phyloP scores from a whole-genome alignment of 2,797 vertebrate genomes.

The Lacerta agilis region DNA sequence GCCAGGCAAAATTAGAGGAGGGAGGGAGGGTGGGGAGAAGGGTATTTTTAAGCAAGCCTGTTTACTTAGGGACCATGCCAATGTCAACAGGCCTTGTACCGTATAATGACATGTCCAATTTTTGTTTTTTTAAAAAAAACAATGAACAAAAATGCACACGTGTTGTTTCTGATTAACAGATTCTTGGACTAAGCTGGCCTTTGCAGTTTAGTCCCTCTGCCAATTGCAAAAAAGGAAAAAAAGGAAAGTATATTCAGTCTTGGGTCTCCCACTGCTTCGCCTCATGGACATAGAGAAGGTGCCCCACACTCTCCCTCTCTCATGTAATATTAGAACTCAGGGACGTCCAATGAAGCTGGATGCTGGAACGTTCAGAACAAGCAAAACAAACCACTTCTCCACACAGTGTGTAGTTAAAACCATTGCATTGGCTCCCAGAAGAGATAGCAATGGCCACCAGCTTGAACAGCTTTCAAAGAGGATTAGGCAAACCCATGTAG shows the following conservation, averaged over 20 bases:
- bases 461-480: no score
- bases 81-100: conserved; percentile 72
- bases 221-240: neutral
- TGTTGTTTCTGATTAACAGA: conserved; percentile 68
- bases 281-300: neutral
- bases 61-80: conserved; percentile 78
- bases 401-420: no score
- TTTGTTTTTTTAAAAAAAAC: conserved; percentile 35
- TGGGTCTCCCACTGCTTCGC: neutral
- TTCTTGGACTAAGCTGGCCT: conserved; percentile 56
- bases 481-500: no score
- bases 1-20: conserved; percentile 35
- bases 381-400: no score
- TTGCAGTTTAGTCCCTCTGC: conserved; percentile 52
- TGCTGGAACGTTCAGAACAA: no score
- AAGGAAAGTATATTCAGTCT: neutral
- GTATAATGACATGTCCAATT: conserved; percentile 70
- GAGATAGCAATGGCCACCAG: no score
- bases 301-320: no score
- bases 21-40: neutral
- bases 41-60: conserved; percentile 75
- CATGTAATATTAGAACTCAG: no score
- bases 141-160: conserved; percentile 61
- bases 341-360: no score
- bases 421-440: no score